These are phyloP conservation scores for Madoqua kirkii DNA, from an alignment of 2,113 vertebrate species.

Conservation along the genomic window DNA sequence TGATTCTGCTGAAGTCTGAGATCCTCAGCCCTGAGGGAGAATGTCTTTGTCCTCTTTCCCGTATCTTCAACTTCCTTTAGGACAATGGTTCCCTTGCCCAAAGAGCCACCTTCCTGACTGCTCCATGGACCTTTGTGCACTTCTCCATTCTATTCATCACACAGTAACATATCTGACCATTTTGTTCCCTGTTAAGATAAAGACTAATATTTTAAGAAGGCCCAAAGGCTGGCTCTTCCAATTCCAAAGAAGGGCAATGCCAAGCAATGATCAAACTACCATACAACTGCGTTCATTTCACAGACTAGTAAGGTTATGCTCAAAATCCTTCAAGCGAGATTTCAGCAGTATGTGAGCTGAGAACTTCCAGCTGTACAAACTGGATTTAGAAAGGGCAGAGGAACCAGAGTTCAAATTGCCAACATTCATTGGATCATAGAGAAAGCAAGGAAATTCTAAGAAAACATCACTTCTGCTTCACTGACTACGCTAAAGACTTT, in stretches of 20 bases:
- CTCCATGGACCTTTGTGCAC: not conserved
- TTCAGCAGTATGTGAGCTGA: not conserved
- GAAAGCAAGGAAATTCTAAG: not conserved
- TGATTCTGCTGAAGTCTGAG: not conserved
- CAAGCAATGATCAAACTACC: not conserved
- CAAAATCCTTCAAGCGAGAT: not conserved
- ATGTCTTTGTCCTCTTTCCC: not conserved
- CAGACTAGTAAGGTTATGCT: not conserved
- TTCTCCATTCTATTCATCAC: not conserved
- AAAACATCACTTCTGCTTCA: not conserved
- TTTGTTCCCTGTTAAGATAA: not conserved
- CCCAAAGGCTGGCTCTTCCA: not conserved
- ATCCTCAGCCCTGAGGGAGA: not conserved
- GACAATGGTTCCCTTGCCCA: not conserved
- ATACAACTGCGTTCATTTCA: not conserved
- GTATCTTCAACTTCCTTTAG: not conserved
- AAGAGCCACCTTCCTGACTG: not conserved
- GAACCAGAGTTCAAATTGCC: not conserved
- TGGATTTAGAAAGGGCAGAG: not conserved
- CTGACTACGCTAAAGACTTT: not conserved
- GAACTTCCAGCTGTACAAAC: not conserved
- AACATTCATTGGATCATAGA: not conserved
- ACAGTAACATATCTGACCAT: not conserved
- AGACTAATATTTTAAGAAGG: not conserved
- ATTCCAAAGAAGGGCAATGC: not conserved